Evolutionary conservation across 2,113 vertebrate genomes (phyloP).

Genomic region (Tragelaphus imberbis): DNA sequence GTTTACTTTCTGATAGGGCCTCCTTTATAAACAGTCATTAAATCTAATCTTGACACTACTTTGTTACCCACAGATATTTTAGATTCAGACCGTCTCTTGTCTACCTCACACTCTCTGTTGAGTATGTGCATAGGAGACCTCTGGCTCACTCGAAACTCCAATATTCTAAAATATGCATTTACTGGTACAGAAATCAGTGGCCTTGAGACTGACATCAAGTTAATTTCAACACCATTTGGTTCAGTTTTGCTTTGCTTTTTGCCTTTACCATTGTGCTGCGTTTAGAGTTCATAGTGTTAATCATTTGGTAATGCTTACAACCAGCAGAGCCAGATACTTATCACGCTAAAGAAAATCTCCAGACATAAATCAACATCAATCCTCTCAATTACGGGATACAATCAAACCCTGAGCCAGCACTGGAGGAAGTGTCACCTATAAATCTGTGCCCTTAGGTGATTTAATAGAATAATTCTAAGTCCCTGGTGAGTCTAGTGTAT

Average conservation of each 20-base stretch:
- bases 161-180: neutral
- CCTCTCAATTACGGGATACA: neutral
- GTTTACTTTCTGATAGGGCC: neutral
- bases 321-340: neutral
- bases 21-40: neutral
- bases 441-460: neutral
- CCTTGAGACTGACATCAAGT: neutral
- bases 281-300: neutral
- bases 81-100: neutral
- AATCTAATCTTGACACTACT: neutral
- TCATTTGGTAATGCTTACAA: neutral
- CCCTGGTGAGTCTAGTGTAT: neutral
- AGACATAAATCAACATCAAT: neutral
- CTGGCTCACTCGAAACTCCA: neutral
- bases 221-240: neutral
- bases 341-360: neutral
- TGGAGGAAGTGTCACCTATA: neutral
- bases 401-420: neutral
- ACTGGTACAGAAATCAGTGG: neutral
- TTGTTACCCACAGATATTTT: neutral
- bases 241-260: neutral
- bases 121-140: neutral
- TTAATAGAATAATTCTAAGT: neutral
- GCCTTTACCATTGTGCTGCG: neutral
- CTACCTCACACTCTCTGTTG: neutral